Base-by-base conservation (phyloP, 2,113 vertebrate species). In the Hydrolagus affinis region DNA sequence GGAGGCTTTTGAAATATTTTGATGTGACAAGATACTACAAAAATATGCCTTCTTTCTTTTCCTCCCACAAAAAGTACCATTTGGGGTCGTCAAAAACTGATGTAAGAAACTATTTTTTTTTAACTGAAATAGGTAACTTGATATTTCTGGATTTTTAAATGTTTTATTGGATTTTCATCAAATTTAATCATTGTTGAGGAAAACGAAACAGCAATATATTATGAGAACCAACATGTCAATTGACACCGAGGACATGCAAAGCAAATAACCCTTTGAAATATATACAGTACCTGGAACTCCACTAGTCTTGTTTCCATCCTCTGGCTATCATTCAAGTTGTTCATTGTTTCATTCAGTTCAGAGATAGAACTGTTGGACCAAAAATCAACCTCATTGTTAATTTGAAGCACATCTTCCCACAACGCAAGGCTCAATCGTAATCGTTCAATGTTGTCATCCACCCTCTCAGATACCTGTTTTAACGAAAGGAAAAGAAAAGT, bases 211-310 rank as follows among this genome's bases (percentile, higher is more conserved):
- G 30, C n/a, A 73, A 9, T 73, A 30, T 30, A 12, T 23, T 73
- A 23, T 73, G 30, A 73, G 30, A 73, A 12, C n/a, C 8, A n/a
- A 12, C 71, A 12, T 12, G 71, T 73, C n/a, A 73, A 73, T 73
- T 30, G 9, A 73, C n/a, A 73, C 2, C 10, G 71, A 85, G 78
- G 78, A 68, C 19, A n/a, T 85, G 7, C 10, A 57, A n/a, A 19
- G 59, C 14, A 19, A 85, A 7, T 14, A 71, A 17, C 0, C 72
- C 59, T 9, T 21, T 73, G 85, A 12, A 21, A 62, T 6, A 44
- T 6, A 8, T 57, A n/a, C n/a, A n/a, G n/a, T 80, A 98, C 98
- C 97, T 99, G 96, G 88, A 98, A 96, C 70, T 94, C 92, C 72
- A 89, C 90, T 17, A 99, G 93, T 30, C 91, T 89, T 9, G 87